Percentiles rank a stretch among this genome's conserved stretches.
These are phyloP conservation scores for Stenurella melanura DNA, from an alignment of 2,888 invertebrate species.

Conservation along the genomic window DNA sequence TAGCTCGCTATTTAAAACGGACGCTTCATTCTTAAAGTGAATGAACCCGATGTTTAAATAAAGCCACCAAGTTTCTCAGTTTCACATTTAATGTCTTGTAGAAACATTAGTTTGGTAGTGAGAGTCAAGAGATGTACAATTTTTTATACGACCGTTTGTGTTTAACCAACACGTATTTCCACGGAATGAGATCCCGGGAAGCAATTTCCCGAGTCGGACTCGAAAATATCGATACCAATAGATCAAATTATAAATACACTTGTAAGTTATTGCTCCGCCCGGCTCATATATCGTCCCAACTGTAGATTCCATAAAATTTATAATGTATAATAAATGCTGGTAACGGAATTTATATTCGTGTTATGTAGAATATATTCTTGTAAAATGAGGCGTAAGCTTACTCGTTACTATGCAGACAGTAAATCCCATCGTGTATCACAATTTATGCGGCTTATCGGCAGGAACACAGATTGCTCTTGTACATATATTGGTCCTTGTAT, in stretches of 20 bases:
- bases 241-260: background rate
- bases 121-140: no score
- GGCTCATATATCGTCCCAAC: background rate
- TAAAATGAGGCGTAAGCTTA: slow-evolving; percentile 1
- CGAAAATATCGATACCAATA: background rate
- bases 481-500: slow-evolving; percentile 4
- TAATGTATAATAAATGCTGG: background rate
- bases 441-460: slow-evolving; percentile 17
- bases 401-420: slow-evolving; percentile 10
- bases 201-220: background rate
- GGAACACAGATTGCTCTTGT: slow-evolving; percentile 6
- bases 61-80: no score
- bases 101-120: no score
- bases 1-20: no score
- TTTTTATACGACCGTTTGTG: no score
- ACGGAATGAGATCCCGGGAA: background rate
- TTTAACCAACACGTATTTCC: no score
- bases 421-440: slow-evolving; percentile 9
- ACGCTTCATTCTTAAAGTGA: no score
- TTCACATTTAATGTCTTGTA: no score
- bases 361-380: slow-evolving; percentile 15
- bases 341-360: slow-evolving; percentile 5
- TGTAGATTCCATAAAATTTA: background rate
- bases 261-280: background rate
- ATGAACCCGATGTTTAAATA: no score